Percentiles rank a stretch among this genome's conserved stretches.
These are phyloP conservation scores for Lanius collurio DNA, from an alignment of 2,113 vertebrate genomes.

Conservation along the genomic window DNA sequence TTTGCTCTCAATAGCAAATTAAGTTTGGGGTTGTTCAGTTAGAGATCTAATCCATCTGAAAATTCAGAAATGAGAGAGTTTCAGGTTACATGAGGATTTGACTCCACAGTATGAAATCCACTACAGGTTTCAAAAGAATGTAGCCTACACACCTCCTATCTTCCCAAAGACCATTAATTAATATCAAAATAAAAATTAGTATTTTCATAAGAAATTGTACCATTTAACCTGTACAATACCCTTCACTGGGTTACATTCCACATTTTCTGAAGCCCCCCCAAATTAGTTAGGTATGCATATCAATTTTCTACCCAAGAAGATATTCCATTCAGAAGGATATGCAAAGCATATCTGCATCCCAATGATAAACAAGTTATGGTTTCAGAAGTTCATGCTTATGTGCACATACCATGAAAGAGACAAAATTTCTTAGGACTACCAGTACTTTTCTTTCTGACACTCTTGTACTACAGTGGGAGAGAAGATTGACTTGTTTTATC, in stretches of 20 bases:
- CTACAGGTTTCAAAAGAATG: not conserved
- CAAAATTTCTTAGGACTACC: not conserved
- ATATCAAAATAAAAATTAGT: not conserved
- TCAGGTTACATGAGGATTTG: not conserved
- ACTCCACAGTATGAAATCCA: not conserved
- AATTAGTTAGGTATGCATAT: not conserved
- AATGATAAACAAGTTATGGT: not conserved
- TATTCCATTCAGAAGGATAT: not conserved
- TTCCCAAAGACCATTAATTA: not conserved
- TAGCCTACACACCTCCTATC: not conserved
- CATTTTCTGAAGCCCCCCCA: rapidly evolving
- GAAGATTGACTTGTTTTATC: not conserved
- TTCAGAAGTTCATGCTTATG: rapidly evolving
- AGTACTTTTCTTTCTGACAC: not conserved
- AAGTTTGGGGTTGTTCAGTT: not conserved
- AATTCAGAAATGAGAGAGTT: not conserved
- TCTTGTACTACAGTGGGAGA: not conserved
- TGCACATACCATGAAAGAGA: not conserved
- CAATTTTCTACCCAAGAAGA: not conserved
- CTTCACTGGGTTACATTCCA: not conserved
- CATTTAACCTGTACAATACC: not conserved
- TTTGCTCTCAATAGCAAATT: not conserved
- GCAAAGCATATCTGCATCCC: not conserved
- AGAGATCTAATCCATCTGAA: not conserved
- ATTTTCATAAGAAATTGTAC: not conserved